These are phyloP conservation scores for Carollia perspicillata DNA, from an alignment of 2,113 vertebrate genomes.

Conservation along the genomic window DNA sequence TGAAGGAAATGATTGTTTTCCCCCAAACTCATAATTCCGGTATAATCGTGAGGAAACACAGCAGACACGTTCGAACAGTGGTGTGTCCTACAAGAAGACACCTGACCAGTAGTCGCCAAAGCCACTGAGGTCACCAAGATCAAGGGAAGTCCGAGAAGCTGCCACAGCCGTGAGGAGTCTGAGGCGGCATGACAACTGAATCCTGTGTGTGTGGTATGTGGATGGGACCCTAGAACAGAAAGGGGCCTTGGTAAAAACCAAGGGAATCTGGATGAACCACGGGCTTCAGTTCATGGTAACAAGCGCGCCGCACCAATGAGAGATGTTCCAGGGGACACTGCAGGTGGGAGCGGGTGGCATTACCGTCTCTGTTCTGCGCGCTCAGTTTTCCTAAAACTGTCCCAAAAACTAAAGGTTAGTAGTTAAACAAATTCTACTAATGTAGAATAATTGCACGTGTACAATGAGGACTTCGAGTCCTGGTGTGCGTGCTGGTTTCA, in stretches of 20 bases:
- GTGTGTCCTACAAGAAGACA: background rate
- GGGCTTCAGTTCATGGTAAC: background rate
- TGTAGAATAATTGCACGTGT: background rate
- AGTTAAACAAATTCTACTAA: background rate
- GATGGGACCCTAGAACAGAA: background rate
- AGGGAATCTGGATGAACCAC: background rate
- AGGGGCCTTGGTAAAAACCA: background rate
- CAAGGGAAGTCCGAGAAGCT: background rate
- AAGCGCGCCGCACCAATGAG: fast-evolving
- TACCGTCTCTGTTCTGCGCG: background rate
- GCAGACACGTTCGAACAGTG: background rate
- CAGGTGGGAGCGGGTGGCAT: background rate
- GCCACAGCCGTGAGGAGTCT: background rate
- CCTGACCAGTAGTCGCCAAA: background rate
- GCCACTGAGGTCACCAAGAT: background rate
- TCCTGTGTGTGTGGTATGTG: background rate
- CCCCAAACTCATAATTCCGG: background rate
- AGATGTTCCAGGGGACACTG: background rate
- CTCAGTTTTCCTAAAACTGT: background rate
- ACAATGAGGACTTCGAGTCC: background rate
- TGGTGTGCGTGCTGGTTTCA: background rate
- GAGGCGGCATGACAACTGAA: background rate
- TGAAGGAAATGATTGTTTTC: background rate
- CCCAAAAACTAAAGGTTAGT: background rate
- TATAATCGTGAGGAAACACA: background rate